phyloP scores from a whole-genome alignment of 2,797 vertebrate genomes.

The Pantherophis vulpinus region DNA sequence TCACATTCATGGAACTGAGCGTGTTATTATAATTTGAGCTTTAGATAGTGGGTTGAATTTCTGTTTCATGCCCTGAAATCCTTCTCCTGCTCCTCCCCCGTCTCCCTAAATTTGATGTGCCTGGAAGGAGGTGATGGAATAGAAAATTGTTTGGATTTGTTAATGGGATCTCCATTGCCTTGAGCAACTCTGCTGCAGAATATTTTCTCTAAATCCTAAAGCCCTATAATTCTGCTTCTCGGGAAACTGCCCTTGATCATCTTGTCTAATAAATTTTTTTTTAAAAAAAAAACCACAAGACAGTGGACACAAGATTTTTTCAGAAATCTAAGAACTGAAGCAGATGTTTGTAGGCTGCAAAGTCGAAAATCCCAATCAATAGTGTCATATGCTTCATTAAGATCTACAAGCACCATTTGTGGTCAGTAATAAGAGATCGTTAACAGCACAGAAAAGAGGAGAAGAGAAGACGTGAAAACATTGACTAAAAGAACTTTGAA shows the following conservation, averaged over 20 bases:
- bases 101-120: neutral
- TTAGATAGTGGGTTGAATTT: neutral
- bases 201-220: neutral
- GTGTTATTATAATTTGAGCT: neutral
- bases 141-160: neutral
- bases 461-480: constrained; percentile 39
- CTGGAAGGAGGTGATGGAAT: too few relatives aligned
- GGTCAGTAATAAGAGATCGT: constrained; percentile 51
- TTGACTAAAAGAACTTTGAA: constrained; percentile 40
- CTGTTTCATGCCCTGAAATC: neutral
- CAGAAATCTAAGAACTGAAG: constrained; percentile 24
- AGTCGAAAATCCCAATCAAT: constrained; percentile 47
- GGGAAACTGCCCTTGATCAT: neutral
- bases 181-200: neutral
- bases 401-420: constrained; percentile 35
- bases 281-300: neutral
- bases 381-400: constrained; percentile 35
- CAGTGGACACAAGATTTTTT: constrained; percentile 4
- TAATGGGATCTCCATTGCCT: neutral
- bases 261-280: neutral
- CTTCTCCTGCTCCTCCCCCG: too few relatives aligned
- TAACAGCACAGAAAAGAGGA: constrained; percentile 33
- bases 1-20: neutral
- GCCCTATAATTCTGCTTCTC: neutral
- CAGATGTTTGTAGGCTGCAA: constrained; percentile 19